Conservation (phyloP, 2,888 invertebrate species). For the Erpobdella octoculata region DNA sequence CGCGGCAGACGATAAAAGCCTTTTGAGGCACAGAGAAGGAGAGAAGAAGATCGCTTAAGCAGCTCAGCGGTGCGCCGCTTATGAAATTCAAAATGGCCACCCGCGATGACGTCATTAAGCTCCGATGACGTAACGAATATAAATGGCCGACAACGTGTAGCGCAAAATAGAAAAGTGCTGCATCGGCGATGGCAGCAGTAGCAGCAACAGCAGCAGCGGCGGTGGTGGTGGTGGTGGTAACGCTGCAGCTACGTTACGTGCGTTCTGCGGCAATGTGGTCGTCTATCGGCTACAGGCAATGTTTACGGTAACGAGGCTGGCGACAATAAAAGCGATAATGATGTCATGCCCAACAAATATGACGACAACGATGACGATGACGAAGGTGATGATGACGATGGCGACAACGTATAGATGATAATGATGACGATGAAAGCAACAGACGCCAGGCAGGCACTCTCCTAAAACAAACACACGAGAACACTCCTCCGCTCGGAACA, state of each 20-base stretch:
- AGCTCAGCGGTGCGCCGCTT: conserved; percentile 8
- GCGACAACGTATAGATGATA: background rate
- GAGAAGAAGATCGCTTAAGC: background rate
- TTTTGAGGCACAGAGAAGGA: background rate
- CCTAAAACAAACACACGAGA: conserved; percentile 6
- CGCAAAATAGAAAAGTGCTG: too few species aligned
- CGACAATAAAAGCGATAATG: background rate
- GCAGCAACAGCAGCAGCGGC: background rate
- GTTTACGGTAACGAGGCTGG: background rate
- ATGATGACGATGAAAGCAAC: background rate
- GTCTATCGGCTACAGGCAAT: too few species aligned
- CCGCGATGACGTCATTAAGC: background rate
- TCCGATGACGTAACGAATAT: background rate
- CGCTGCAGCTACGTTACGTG: too few species aligned
- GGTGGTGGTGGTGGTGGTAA: background rate
- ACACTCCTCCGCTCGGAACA: background rate
- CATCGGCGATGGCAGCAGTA: conserved; percentile 4
- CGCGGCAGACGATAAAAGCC: conserved; percentile 10
- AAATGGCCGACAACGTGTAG: background rate
- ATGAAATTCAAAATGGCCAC: conserved; percentile 11
- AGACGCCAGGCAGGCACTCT: background rate
- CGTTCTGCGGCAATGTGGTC: too few species aligned
- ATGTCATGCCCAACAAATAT: background rate
- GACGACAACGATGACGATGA: background rate
- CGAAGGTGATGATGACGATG: background rate